Percentiles rank a stretch among this genome's conserved stretches.
These are phyloP conservation scores for Silurus lanzhouensis DNA, from an alignment of 2,797 vertebrate species.

Conservation along the genomic window DNA sequence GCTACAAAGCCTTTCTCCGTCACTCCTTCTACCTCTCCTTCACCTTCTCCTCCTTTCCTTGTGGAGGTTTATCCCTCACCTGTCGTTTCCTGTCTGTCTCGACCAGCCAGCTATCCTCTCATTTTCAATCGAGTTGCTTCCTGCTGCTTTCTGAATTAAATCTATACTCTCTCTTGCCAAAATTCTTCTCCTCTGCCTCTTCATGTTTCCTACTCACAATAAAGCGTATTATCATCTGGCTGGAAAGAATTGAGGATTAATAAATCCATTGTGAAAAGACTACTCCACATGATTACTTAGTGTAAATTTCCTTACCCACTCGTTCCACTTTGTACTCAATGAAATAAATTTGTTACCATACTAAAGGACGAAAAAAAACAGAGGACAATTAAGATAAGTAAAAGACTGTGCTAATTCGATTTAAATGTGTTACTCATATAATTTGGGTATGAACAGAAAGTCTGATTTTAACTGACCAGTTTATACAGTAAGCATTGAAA, in stretches of 20 bases:
- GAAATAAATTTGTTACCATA: neutral
- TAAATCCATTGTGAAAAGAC: neutral
- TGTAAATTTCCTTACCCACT: neutral
- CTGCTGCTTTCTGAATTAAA: conserved; percentile 28
- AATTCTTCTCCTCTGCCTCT: conserved; percentile 17
- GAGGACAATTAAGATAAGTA: neutral
- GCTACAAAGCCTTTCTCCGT: conserved; percentile 25
- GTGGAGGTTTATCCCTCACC: conserved; percentile 33
- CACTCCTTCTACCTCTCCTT: conserved; percentile 16
- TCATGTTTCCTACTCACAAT: conserved; percentile 31
- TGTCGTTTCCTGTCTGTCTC: conserved; percentile 1
- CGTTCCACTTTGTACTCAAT: neutral
- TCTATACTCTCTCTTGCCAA: conserved; percentile 16
- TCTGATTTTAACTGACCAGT: neutral
- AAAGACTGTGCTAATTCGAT: neutral
- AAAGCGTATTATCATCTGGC: conserved; percentile 7
- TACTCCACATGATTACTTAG: neutral
- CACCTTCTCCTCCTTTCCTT: conserved; percentile 6
- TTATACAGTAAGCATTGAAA: neutral
- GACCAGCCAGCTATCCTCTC: conserved; percentile 9
- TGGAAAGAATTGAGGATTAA: neutral
- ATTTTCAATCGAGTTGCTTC: conserved; percentile 26
- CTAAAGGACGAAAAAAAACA: too few relatives aligned
- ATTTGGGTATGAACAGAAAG: neutral
- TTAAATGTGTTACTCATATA: neutral